Percentiles rank a stretch among this genome's conserved stretches.
phyloP scores from a whole-genome alignment of 2,888 invertebrate genomes.

The Morinoia aosen region DNA sequence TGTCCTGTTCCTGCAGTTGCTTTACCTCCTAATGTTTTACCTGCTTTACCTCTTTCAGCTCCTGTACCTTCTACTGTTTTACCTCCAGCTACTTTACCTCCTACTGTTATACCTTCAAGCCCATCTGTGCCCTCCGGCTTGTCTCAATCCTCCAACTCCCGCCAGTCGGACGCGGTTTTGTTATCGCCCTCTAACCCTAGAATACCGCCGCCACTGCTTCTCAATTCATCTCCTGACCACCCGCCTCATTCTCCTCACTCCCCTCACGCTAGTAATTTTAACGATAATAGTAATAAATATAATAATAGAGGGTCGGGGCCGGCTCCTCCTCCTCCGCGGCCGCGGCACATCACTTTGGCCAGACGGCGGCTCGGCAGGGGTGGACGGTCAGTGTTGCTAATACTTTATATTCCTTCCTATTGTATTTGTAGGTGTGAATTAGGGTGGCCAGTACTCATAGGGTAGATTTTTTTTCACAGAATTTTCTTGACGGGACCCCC shows the following conservation, averaged over 20 bases:
- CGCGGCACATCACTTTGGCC: conserved; percentile 29
- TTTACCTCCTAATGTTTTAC: background rate
- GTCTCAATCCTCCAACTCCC: too few relatives aligned
- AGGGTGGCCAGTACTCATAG: too few relatives aligned
- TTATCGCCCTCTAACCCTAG: too few relatives aligned
- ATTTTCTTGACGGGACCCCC: too few relatives aligned
- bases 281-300: background rate
- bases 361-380: conserved; percentile 40
- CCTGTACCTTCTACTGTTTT: background rate
- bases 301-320: background rate
- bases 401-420: background rate
- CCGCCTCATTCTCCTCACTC: background rate
- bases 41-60: background rate
- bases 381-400: background rate
- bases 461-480: too few relatives aligned
- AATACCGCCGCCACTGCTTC: background rate
- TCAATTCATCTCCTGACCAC: background rate
- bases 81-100: background rate
- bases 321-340: background rate
- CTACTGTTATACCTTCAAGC: background rate
- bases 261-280: conserved; percentile 5
- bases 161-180: too few relatives aligned
- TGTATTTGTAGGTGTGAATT: too few relatives aligned
- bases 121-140: too few relatives aligned
- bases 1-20: background rate